A percentile compares a stretch with the other conserved stretches of the same genome.
Evolutionary conservation across 2,888 invertebrate species (phyloP).

Genomic region (Malthinus flaveolus): DNA sequence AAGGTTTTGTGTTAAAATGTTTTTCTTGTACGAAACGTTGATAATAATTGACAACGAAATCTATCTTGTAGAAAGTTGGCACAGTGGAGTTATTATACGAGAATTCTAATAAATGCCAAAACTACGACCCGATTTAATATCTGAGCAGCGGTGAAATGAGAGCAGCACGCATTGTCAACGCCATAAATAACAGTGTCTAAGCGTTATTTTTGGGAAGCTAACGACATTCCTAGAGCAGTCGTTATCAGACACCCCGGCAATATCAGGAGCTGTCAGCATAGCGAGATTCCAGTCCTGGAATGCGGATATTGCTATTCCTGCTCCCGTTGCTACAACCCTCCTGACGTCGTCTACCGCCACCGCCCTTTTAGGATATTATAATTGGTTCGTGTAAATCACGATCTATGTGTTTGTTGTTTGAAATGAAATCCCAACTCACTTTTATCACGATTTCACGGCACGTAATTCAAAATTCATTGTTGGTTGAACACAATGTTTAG

Average conservation of each 20-base stretch:
- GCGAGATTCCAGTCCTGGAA: slow-evolving; percentile 51
- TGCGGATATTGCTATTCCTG: slow-evolving; percentile 52
- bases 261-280: slow-evolving; percentile 39
- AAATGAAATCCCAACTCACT: slow-evolving; percentile 28
- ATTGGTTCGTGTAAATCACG: slow-evolving; percentile 44
- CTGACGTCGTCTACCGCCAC: slow-evolving; percentile 28
- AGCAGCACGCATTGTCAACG: slow-evolving; percentile 41
- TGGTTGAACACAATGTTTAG: slow-evolving; percentile 3
- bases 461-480: slow-evolving; percentile 8
- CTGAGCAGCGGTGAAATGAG: slow-evolving; percentile 36
- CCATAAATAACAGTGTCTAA: slow-evolving; percentile 55
- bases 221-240: slow-evolving; percentile 55
- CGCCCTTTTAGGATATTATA: slow-evolving; percentile 39
- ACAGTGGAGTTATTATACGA: slow-evolving; percentile 26
- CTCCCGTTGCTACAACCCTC: slow-evolving; percentile 32
- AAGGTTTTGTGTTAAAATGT: background rate
- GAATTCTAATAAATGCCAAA: slow-evolving; percentile 44
- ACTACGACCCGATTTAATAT: slow-evolving; percentile 48
- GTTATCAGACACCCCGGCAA: slow-evolving; percentile 51
- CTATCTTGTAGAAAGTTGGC: slow-evolving; percentile 18
- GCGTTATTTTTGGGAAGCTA: slow-evolving; percentile 56
- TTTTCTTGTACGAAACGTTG: slow-evolving; percentile 2
- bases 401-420: slow-evolving; percentile 28
- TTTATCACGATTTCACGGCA: slow-evolving; percentile 19
- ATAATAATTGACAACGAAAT: slow-evolving; percentile 16